Conservation (phyloP, 2,797 vertebrate species). For the Acipenser ruthenus region DNA sequence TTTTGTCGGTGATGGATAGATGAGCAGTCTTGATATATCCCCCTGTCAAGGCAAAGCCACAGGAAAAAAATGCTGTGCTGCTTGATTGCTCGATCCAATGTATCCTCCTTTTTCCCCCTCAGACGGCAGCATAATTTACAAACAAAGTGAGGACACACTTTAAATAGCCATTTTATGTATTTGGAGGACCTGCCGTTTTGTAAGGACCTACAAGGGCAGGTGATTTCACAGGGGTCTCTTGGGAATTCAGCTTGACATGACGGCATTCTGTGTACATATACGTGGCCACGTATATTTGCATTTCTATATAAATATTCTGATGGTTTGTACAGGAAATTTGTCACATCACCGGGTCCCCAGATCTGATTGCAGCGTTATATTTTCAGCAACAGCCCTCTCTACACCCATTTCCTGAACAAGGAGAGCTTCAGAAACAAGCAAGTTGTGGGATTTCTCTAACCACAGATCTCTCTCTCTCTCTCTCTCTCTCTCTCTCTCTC, state of each 20-base stretch:
- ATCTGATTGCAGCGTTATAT: conserved; percentile 40
- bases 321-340: conserved; percentile 37
- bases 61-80: conserved; percentile 35
- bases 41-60: conserved; percentile 40
- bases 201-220: conserved; percentile 52
- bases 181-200: conserved; percentile 49
- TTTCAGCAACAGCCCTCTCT: conserved; percentile 38
- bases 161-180: conserved; percentile 48
- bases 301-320: conserved; percentile 32
- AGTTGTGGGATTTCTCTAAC: conserved; percentile 36
- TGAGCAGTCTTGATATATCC: conserved; percentile 37
- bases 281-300: conserved; percentile 9
- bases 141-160: conserved; percentile 43
- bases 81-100: conserved; percentile 51
- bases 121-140: conserved; percentile 55
- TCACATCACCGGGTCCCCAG: conserved; percentile 38
- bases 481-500: too few species aligned
- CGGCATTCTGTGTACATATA: conserved; percentile 31
- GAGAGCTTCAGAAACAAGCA: conserved; percentile 37
- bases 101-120: conserved; percentile 36
- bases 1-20: conserved; percentile 54
- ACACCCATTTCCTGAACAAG: conserved; percentile 45
- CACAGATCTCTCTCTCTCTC: too few species aligned
- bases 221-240: conserved; percentile 54
- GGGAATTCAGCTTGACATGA: conserved; percentile 39